These are phyloP conservation scores for Lycopodina hypogea DNA, from an alignment of 37 sponge, comb jelly and placozoan genomes.

Conservation along the genomic window DNA sequence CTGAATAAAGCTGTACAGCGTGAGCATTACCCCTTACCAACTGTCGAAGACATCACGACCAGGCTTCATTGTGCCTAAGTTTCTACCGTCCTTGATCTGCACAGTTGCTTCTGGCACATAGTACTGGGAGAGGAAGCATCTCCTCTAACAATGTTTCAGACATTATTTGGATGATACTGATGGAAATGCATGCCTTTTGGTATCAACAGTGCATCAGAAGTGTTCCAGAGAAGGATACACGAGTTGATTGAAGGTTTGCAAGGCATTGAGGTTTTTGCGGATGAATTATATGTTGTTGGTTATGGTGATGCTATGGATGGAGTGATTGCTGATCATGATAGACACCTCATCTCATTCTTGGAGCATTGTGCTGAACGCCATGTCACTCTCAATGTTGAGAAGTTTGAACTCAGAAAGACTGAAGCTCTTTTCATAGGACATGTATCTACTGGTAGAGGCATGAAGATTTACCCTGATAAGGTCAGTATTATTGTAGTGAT, in stretches of 20 bases:
- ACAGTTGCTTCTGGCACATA: conserved; percentile 66
- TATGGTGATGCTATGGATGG: conserved; percentile 20
- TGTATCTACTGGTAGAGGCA: background rate
- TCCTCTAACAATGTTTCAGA: conserved; percentile 54
- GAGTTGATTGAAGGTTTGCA: conserved; percentile 40
- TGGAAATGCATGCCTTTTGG: conserved; percentile 52
- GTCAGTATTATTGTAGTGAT: conserved; percentile 33
- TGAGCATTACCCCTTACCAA: conserved; percentile 53
- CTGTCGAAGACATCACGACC: conserved; percentile 8
- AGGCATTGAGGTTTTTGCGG: conserved; percentile 43
- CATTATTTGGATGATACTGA: conserved; percentile 50
- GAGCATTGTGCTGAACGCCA: conserved; percentile 18
- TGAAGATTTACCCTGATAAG: conserved; percentile 5
- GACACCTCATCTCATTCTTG: conserved; percentile 14
- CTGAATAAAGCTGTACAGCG: conserved; percentile 48
- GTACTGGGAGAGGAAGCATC: conserved; percentile 41
- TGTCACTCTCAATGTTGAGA: conserved; percentile 27
- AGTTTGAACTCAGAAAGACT: conserved; percentile 2
- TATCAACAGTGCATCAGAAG: conserved; percentile 49
- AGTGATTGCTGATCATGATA: conserved; percentile 12
- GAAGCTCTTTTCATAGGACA: conserved; percentile 16
- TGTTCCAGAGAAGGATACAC: conserved; percentile 50
- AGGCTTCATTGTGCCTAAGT: conserved; percentile 38
- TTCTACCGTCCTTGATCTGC: conserved; percentile 58
- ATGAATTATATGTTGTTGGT: conserved; percentile 45